A percentile compares a stretch with the other conserved stretches of the same genome.
Evolutionary conservation across 2,113 vertebrate genomes (phyloP).

Genomic region (Oncorhynchus mykiss): DNA sequence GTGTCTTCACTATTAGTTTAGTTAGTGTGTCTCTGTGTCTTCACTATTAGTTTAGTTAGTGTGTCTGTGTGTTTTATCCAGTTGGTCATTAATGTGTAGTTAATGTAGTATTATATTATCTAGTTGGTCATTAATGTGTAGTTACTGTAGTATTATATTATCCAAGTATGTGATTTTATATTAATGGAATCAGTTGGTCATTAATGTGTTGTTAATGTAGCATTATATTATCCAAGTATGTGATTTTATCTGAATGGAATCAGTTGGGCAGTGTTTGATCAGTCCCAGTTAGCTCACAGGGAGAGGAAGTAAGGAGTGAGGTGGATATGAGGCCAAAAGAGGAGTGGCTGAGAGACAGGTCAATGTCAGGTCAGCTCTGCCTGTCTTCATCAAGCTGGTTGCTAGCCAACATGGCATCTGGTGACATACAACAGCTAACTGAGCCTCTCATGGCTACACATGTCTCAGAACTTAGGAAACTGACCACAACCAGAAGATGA

Average conservation of each 20-base stretch:
- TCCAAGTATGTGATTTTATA: too few relatives aligned
- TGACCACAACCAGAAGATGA: background rate
- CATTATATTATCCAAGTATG: background rate
- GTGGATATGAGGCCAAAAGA: conserved; percentile 20
- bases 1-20: too few relatives aligned
- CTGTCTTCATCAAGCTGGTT: conserved; percentile 43
- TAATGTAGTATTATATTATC: too few relatives aligned
- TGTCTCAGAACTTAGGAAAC: background rate
- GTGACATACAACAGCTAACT: background rate
- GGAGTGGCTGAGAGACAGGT: conserved; percentile 44
- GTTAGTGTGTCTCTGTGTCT: too few relatives aligned
- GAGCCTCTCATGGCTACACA: background rate
- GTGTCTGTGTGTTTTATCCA: too few relatives aligned
- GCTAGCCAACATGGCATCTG: conserved; percentile 31
- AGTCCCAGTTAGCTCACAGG: background rate
- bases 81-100: too few relatives aligned
- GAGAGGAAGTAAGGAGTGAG: conserved; percentile 1
- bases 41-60: too few relatives aligned
- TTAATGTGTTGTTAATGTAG: too few relatives aligned
- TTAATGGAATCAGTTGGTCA: too few relatives aligned
- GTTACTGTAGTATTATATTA: too few relatives aligned
- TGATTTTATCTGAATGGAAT: background rate
- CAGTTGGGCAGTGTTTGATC: background rate
- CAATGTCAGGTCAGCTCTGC: conserved; percentile 51
- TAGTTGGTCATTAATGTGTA: too few relatives aligned